A percentile compares a stretch with the other conserved stretches of the same genome.
Evolutionary conservation across 2,888 invertebrate genomes (phyloP).

Genomic region (Auanema sp.): DNA sequence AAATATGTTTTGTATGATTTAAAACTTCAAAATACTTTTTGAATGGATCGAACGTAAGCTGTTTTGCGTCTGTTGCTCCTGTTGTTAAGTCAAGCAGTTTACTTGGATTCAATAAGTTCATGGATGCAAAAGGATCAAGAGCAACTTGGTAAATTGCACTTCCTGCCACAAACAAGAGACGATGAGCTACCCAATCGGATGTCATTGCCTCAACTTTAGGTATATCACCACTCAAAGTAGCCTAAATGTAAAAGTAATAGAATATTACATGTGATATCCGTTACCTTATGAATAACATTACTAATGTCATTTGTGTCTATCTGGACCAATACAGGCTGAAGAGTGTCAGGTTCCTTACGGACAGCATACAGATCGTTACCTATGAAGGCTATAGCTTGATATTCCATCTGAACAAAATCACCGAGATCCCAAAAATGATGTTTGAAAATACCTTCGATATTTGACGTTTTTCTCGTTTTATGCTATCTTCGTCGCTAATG

Average conservation of each 20-base stretch:
- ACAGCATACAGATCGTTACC: slow-evolving; percentile 60
- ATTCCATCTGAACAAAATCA: slow-evolving; percentile 35
- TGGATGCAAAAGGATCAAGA: slow-evolving; percentile 55
- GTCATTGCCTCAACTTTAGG: slow-evolving; percentile 59
- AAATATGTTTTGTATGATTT: too few relatives aligned
- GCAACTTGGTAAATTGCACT: slow-evolving; percentile 43
- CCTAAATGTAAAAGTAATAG: slow-evolving; percentile 24
- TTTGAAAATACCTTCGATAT: slow-evolving; percentile 21
- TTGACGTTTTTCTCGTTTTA: slow-evolving; percentile 32
- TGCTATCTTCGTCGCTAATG: slow-evolving; percentile 34
- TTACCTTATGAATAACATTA: slow-evolving; percentile 47
- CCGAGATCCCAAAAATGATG: not conserved
- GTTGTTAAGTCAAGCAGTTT: slow-evolving; percentile 52
- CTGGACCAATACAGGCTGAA: slow-evolving; percentile 55
- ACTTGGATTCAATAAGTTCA: slow-evolving; percentile 49
- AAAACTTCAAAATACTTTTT: slow-evolving; percentile 47
- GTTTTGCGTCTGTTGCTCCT: slow-evolving; percentile 61
- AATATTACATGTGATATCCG: not conserved
- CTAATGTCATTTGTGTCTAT: slow-evolving; percentile 54
- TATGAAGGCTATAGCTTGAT: slow-evolving; percentile 58
- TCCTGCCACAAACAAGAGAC: slow-evolving; percentile 53
- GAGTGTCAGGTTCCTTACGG: slow-evolving; percentile 54
- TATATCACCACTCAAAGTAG: slow-evolving; percentile 51
- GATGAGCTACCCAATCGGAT: slow-evolving; percentile 62
- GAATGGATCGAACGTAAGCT: slow-evolving; percentile 62